Conservation (phyloP, 2,888 invertebrate genomes). For the Noctua janthina region DNA sequence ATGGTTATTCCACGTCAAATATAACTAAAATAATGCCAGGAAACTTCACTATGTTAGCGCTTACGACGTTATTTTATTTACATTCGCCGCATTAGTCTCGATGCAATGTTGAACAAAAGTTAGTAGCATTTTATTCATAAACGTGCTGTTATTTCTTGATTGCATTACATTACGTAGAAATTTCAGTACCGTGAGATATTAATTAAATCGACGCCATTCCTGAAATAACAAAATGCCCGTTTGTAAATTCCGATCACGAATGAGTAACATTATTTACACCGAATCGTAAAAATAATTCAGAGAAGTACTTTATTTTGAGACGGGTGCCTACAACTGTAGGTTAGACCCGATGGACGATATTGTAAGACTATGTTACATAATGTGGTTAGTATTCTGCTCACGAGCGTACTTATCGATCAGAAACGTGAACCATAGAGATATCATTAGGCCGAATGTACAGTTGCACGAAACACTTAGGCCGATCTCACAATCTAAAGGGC, state of each 20-base stretch:
- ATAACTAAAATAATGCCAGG: slow-evolving; percentile 68
- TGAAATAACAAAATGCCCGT: slow-evolving; percentile 41
- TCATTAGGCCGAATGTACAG: slow-evolving; percentile 85
- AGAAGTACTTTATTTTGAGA: slow-evolving; percentile 29
- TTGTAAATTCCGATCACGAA: slow-evolving; percentile 52
- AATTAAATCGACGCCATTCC: slow-evolving; percentile 57
- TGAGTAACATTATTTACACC: slow-evolving; percentile 35
- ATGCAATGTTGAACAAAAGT: slow-evolving; percentile 42
- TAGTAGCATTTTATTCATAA: slow-evolving; percentile 50
- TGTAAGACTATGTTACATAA: slow-evolving; percentile 38
- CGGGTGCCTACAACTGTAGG: neutral
- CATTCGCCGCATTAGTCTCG: slow-evolving; percentile 28
- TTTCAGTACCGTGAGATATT: slow-evolving; percentile 38
- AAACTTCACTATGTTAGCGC: slow-evolving; percentile 59
- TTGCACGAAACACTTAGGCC: slow-evolving; percentile 83
- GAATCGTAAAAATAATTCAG: slow-evolving; percentile 35
- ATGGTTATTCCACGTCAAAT: slow-evolving; percentile 76
- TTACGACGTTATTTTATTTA: slow-evolving; percentile 60
- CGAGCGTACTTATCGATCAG: slow-evolving; percentile 83
- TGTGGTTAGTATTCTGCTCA: slow-evolving; percentile 70
- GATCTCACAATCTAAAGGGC: slow-evolving; percentile 79
- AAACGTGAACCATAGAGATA: slow-evolving; percentile 88
- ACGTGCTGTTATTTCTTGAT: slow-evolving; percentile 49
- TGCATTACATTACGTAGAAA: slow-evolving; percentile 41
- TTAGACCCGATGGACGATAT: slow-evolving; percentile 12